Conservation (phyloP, 2,113 vertebrate species). For the Callaeas wilsoni region DNA sequence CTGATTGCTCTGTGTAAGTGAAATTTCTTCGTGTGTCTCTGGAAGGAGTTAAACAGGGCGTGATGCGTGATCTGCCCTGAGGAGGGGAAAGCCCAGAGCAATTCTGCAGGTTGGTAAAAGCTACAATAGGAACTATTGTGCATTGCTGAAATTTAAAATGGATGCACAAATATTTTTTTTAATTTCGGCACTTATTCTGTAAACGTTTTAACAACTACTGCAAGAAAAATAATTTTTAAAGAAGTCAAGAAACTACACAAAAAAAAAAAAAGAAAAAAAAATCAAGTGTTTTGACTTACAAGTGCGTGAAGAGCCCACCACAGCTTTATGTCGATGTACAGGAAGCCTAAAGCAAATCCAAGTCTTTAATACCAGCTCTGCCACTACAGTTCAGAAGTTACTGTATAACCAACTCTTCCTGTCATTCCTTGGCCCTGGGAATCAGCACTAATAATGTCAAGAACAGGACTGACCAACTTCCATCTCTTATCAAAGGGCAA, state of each 20-base stretch:
- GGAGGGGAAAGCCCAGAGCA: not conserved
- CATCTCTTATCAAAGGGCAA: not conserved
- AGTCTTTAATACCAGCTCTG: not conserved
- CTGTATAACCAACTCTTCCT: not conserved
- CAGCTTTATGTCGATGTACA: not conserved
- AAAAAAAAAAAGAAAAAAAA: not conserved
- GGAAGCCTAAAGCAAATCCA: not conserved
- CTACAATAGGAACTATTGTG: not conserved
- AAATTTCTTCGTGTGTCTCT: not conserved
- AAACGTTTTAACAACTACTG: not conserved
- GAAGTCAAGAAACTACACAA: not conserved
- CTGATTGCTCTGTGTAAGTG: not conserved
- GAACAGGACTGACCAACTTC: not conserved
- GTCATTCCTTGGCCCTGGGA: not conserved
- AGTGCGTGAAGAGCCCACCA: not conserved
- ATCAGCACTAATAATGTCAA: not conserved
- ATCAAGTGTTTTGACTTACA: not conserved
- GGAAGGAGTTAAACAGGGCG: not conserved
- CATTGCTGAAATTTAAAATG: not conserved
- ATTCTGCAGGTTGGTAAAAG: not conserved
- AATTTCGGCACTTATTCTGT: not conserved
- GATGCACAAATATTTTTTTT: not conserved
- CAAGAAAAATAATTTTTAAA: accelerated
- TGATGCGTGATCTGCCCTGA: not conserved
- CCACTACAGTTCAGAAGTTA: not conserved